phyloP scores from a whole-genome alignment of 2,888 invertebrate species.

The Lithophane ornitopus region DNA sequence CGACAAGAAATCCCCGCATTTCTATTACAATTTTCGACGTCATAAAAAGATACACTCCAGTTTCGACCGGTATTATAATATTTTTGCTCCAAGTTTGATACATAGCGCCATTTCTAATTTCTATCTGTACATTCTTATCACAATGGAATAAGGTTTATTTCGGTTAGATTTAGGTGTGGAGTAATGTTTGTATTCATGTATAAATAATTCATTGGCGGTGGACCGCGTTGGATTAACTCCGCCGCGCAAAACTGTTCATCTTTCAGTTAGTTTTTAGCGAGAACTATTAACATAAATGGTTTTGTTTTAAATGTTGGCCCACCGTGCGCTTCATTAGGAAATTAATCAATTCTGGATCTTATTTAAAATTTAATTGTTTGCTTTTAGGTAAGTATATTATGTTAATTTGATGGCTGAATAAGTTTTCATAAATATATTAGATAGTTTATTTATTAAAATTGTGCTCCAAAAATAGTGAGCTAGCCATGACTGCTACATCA shows the following conservation, averaged over 20 bases:
- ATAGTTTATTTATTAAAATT: background rate
- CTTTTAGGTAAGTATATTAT: background rate
- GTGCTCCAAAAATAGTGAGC: too few species aligned
- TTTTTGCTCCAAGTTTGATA: conserved; percentile 66
- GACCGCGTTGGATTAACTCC: conserved; percentile 70
- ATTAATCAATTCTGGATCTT: conserved; percentile 17
- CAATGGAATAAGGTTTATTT: conserved; percentile 40
- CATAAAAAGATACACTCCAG: conserved; percentile 66
- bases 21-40: conserved; percentile 65
- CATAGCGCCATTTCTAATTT: conserved; percentile 48
- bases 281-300: conserved; percentile 68
- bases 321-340: conserved; percentile 33
- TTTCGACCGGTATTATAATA: conserved; percentile 67
- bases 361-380: conserved; percentile 10
- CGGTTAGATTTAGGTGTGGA: conserved; percentile 24
- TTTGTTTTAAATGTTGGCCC: conserved; percentile 61
- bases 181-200: conserved; percentile 50
- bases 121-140: conserved; percentile 17
- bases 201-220: conserved; percentile 72
- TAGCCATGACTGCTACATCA: background rate
- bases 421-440: background rate
- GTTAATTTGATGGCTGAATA: background rate
- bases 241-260: conserved; percentile 69
- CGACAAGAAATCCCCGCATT: conserved; percentile 58
- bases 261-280: conserved; percentile 70